Conservation (phyloP, 2,113 vertebrate species). For the Syngnathoides biaculeatus region DNA sequence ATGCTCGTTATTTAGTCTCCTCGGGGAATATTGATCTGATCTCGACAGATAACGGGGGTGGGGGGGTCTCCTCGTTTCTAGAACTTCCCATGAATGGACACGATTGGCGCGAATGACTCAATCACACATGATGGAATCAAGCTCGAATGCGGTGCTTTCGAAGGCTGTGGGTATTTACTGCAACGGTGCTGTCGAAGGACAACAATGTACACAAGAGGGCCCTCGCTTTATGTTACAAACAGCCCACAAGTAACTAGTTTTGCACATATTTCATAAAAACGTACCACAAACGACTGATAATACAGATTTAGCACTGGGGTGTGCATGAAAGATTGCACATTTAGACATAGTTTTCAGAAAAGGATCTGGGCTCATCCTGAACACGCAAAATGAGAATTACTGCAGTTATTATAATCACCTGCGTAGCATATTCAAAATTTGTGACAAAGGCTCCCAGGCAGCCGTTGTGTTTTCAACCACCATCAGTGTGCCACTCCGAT, state of each 20-base stretch:
- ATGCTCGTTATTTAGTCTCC: constrained; percentile 46
- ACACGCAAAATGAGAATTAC: background rate
- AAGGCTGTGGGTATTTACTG: background rate
- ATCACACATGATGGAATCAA: constrained; percentile 2
- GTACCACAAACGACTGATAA: too few species aligned
- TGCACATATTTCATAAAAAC: too few species aligned
- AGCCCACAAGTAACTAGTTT: background rate
- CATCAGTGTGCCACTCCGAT: constrained; percentile 24
- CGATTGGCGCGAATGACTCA: background rate
- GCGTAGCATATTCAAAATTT: background rate
- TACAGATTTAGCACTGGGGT: too few species aligned
- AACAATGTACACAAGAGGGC: background rate
- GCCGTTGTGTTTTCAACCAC: constrained; percentile 15
- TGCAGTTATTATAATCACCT: background rate
- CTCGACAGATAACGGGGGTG: background rate
- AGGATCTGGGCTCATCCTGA: background rate
- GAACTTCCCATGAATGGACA: background rate
- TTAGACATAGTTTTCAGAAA: background rate
- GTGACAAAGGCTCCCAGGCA: constrained; percentile 7
- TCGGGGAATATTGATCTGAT: constrained; percentile 17
- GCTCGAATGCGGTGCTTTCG: background rate
- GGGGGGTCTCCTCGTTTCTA: background rate
- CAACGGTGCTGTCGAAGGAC: background rate
- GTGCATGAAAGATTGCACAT: too few species aligned
- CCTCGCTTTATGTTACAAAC: too few species aligned